A percentile compares a stretch with the other conserved stretches of the same genome.
These are phyloP conservation scores for Phocoena phocoena DNA, from an alignment of 2,113 vertebrate species.

Conservation along the genomic window DNA sequence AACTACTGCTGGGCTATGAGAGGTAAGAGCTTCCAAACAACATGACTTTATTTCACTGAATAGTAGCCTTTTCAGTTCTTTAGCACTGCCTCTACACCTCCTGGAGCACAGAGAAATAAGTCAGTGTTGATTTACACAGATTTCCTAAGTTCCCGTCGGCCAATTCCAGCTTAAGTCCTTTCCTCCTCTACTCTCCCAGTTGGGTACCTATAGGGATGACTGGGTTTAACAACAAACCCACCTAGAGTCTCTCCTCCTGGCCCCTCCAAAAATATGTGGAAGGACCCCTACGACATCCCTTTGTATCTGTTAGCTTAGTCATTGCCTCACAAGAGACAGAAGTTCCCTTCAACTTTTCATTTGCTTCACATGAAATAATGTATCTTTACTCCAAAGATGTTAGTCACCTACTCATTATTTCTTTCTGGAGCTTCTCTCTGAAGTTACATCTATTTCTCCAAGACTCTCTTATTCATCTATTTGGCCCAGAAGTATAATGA, in stretches of 20 bases:
- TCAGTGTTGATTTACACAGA: constrained; percentile 15
- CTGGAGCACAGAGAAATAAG: constrained; percentile 1
- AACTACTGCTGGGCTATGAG: constrained; percentile 23
- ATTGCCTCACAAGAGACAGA: background rate
- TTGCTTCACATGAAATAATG: constrained; percentile 35
- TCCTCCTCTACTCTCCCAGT: constrained; percentile 1
- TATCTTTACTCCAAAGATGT: constrained; percentile 33
- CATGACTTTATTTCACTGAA: background rate
- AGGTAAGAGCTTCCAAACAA: constrained; percentile 41
- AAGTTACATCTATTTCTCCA: constrained; percentile 6
- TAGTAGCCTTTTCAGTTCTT: constrained; percentile 2
- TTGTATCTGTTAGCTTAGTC: constrained; percentile 40
- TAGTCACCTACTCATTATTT: background rate
- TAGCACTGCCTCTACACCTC: background rate
- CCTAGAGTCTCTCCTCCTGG: background rate
- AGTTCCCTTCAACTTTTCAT: constrained; percentile 5
- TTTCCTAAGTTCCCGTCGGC: constrained; percentile 6
- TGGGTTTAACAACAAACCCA: constrained; percentile 1
- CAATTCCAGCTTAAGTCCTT: constrained; percentile 16
- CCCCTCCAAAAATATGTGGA: constrained; percentile 2
- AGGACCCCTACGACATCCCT: background rate
- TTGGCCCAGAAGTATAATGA: constrained; percentile 21
- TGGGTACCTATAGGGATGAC: background rate
- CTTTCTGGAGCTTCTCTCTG: constrained; percentile 21
- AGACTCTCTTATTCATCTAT: constrained; percentile 35